A percentile compares a stretch with the other conserved stretches of the same genome.
Conservation (phyloP, 2,797 vertebrate species). For the Cyclura pinguis region DNA sequence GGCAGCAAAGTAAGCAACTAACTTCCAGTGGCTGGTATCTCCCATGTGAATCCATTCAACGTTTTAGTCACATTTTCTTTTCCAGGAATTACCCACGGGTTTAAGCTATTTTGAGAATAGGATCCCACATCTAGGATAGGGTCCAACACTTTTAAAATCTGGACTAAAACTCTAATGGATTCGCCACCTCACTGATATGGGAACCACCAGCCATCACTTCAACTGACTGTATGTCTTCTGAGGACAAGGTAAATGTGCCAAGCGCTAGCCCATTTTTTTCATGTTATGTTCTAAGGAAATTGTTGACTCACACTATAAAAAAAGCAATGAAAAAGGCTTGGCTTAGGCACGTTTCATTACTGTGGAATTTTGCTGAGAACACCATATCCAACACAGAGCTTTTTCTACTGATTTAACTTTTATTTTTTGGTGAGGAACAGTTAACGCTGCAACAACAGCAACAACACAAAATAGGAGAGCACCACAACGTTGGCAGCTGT, state of each 20-base stretch:
- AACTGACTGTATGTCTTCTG: not conserved
- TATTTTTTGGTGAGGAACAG: not conserved
- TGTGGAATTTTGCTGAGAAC: conserved; percentile 15
- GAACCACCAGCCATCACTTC: no score
- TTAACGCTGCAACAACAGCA: not conserved
- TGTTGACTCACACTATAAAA: not conserved
- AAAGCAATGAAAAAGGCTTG: not conserved
- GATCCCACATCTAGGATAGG: no score
- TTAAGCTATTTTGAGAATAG: no score
- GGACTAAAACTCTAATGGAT: no score
- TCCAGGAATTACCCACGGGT: no score
- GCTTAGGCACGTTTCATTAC: not conserved
- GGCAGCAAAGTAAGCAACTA: conserved; percentile 1
- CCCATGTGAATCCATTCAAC: not conserved
- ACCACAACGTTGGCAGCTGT: not conserved
- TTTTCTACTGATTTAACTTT: not conserved
- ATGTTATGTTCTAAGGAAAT: not conserved
- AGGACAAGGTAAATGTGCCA: not conserved
- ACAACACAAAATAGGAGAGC: not conserved
- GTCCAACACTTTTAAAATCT: no score
- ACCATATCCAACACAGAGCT: not conserved
- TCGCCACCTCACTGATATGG: no score
- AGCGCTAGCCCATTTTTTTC: not conserved
- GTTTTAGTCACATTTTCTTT: no score
- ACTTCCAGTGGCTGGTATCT: not conserved